Conservation (phyloP, 2,113 vertebrate genomes). For the Bubo scandiacus region DNA sequence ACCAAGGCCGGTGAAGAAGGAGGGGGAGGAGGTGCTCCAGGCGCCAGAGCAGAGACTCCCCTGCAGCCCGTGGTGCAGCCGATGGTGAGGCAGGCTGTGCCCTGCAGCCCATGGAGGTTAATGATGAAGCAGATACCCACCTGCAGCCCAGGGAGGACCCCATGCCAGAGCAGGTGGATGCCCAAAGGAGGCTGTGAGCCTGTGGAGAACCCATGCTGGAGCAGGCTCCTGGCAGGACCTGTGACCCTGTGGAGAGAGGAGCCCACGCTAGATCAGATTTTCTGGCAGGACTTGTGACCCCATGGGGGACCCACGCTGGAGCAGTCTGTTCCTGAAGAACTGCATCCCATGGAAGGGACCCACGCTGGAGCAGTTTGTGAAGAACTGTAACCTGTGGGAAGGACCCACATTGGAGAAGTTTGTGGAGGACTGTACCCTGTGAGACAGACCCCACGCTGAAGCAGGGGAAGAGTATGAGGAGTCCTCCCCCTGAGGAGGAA, state of each 20-base stretch:
- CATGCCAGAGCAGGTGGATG: too few species aligned
- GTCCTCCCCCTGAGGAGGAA: background rate
- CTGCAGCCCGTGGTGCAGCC: background rate
- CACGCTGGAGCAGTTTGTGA: background rate
- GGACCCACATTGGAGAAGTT: too few species aligned
- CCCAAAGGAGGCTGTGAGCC: too few species aligned
- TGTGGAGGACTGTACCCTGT: too few species aligned
- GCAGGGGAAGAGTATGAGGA: background rate
- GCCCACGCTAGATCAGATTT: background rate
- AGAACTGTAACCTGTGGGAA: too few species aligned
- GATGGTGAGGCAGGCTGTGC: background rate
- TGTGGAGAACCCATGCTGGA: too few species aligned
- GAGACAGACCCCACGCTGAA: fast-evolving
- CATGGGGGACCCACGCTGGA: background rate
- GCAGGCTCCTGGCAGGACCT: background rate
- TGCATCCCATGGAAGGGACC: background rate
- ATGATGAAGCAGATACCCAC: background rate
- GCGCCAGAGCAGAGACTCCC: background rate
- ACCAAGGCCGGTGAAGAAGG: background rate
- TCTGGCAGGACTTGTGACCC: too few species aligned
- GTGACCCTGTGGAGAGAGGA: background rate
- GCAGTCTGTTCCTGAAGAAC: too few species aligned
- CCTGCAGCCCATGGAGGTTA: background rate
- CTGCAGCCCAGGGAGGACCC: background rate
- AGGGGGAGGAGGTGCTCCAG: background rate